Evolutionary conservation across 2,888 invertebrate genomes (phyloP), one percentile per base, ranked within the genome.

Genomic region (Carcina quercana): DNA sequence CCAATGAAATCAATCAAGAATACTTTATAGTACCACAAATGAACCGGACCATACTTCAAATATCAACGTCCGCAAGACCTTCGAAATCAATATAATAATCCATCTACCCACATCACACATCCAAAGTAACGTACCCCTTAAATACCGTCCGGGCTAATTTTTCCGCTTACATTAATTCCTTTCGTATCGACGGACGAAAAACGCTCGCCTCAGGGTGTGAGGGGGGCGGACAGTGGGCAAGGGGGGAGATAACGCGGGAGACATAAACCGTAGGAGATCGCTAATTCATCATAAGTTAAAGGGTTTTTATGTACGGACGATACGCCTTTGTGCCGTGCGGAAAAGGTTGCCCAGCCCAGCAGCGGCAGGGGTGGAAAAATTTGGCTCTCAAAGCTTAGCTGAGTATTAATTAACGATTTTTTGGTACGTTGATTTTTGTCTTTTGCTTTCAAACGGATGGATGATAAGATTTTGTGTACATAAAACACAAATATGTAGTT

Each of bases 251-350:
- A 79, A 71, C 78, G 50, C 57, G 75, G 74, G 79, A 79, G 79
- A 82, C 76, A 80, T 79, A 78, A 78, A 79, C 69, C 79, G 76
- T 72, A 80, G 76, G 75, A 82, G 79, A 82, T 82, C 79, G 83
- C 83, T 83, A 83, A 83, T 83, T 82, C 83, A 83, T 83, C 83
- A 83, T 83, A 83, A 83, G 82, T 83, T 83, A 82, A 83, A 83
- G 83, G 83, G 80, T 82, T 82, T 80, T 82, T 83, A 82, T 75
- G 76, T 74, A 70, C 71, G 54, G 50, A 50, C 60, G 57, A 55
- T 55, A 59, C 66, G 61, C 69, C 62, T 59, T 72, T 74, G 75
- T 78, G 74, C 61, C 56, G 66, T 59, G 40, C 43, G 68, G 70
- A 78, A 75, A 79, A 73, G 59, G 59, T 66, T 52, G 47, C 50